Evolutionary conservation across 1,140 invertebrate genomes (phyloP).

Genomic region (Laupala kohalensis): DNA sequence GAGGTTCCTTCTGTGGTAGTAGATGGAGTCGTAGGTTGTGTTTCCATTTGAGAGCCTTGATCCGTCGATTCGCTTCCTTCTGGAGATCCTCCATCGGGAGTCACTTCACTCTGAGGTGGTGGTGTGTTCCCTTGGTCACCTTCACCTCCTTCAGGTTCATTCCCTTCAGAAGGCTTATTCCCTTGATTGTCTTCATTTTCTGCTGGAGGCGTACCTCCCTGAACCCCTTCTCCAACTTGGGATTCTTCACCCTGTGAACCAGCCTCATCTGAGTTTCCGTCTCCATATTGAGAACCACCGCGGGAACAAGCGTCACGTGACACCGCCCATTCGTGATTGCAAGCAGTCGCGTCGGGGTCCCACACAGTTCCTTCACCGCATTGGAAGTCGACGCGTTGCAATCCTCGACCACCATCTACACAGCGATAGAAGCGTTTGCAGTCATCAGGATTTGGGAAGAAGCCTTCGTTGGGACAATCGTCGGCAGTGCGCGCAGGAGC

Average conservation of each 20-base stretch:
- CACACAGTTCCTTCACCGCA: constrained; percentile 58
- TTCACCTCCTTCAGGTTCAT: background rate
- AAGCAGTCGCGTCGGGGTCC: constrained; percentile 47
- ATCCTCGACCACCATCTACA: constrained; percentile 25
- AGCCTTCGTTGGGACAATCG: constrained; percentile 31
- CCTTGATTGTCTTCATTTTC: background rate
- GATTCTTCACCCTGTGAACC: background rate
- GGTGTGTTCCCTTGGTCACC: background rate
- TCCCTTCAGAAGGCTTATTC: background rate
- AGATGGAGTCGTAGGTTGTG: too few species aligned
- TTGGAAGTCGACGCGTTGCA: constrained; percentile 43
- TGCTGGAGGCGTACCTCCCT: background rate
- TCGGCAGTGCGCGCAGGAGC: background rate
- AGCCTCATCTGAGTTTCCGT: background rate
- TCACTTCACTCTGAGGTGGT: too few species aligned
- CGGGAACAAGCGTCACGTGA: constrained; percentile 17
- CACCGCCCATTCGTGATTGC: constrained; percentile 50
- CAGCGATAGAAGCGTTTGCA: constrained; percentile 32
- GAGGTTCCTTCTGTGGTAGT: too few species aligned
- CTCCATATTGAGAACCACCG: background rate
- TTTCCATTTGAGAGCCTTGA: too few species aligned
- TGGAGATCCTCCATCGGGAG: background rate
- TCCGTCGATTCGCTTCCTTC: background rate
- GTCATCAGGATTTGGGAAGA: constrained; percentile 31
- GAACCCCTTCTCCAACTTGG: background rate